Base-by-base conservation (phyloP, 2,113 vertebrate genomes). In the Microtus pennsylvanicus region DNA sequence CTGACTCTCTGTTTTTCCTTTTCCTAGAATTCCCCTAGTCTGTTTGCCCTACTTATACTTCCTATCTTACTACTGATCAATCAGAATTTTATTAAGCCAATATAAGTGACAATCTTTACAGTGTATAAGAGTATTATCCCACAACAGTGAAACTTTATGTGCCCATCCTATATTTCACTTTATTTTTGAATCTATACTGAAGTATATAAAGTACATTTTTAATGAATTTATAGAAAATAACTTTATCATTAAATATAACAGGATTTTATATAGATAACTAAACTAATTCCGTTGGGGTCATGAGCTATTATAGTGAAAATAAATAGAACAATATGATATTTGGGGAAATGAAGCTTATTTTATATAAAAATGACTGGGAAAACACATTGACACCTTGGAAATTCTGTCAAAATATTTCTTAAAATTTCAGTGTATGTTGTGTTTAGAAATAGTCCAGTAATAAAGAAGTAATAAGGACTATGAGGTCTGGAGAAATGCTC, bases 371-470 rank as follows among this genome's bases (percentile, higher is more conserved):
- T 38, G n/a, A 78, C 35, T 50, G 33, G 11, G 21, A 26, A 91
- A 65, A 94, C 19, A 70, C 70, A 91, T 78, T 7, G 85, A 42
- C 7, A 24, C 5, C 33, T 52, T 89, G 2, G 38, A 90, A 89
- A 90, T 24, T 93, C 11, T 91, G 35, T 75, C 63, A 93, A 94
- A 94, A 94, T 86, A 70, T 7, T 6, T 72, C 67, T 77, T 72
- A 77, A 87, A 89, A 89, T 94, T 65, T 1, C 24, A 93, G 13
- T 92, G 42, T 38, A 90, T 92, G 76, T 30, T n/a, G 75, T 75
- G 58, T 58, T 7, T 58, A 58, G 1, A 58, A 58, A 58, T 58
- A 58, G 19, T 58, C 58, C 58, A 58, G 58, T 58, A 21, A 58
- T 21, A 58, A 58, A 58, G 58, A 58, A 58, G 58, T 7, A 42